Evolutionary conservation across 2,113 vertebrate genomes (phyloP).

Genomic region (Oxyruncus cristatus): DNA sequence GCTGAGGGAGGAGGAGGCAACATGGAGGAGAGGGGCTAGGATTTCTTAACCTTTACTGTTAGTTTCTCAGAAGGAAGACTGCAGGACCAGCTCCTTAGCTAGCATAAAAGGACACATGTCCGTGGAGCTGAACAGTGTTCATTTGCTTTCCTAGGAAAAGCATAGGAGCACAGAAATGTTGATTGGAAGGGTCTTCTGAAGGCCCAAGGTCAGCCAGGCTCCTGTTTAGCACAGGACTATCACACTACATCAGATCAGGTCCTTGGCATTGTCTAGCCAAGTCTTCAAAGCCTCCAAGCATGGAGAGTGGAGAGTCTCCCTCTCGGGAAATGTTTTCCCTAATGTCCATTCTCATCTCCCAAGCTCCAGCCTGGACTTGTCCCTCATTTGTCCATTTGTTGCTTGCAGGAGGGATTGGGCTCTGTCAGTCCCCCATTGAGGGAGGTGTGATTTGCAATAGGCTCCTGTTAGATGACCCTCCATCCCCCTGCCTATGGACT

Average conservation of each 20-base stretch:
- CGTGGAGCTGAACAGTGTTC: background rate
- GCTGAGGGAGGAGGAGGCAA: background rate
- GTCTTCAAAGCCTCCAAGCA: background rate
- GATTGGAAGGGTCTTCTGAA: background rate
- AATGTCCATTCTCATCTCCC: background rate
- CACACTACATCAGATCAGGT: background rate
- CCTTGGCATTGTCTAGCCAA: background rate
- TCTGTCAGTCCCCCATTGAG: background rate
- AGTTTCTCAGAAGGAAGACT: background rate
- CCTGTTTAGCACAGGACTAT: background rate
- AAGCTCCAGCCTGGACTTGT: background rate
- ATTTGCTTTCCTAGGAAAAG: background rate
- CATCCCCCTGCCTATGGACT: background rate
- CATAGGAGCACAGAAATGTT: background rate
- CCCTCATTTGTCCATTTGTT: background rate
- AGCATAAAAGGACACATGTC: background rate
- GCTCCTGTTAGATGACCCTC: background rate
- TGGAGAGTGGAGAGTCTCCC: background rate
- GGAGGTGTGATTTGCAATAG: background rate
- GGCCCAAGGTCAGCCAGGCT: background rate
- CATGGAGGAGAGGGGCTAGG: background rate
- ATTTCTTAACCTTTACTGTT: background rate
- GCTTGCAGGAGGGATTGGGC: background rate
- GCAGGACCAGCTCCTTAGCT: background rate
- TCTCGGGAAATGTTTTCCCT: background rate